Conservation (phyloP, 2,113 vertebrate species). For the Saccopteryx leptura region DNA sequence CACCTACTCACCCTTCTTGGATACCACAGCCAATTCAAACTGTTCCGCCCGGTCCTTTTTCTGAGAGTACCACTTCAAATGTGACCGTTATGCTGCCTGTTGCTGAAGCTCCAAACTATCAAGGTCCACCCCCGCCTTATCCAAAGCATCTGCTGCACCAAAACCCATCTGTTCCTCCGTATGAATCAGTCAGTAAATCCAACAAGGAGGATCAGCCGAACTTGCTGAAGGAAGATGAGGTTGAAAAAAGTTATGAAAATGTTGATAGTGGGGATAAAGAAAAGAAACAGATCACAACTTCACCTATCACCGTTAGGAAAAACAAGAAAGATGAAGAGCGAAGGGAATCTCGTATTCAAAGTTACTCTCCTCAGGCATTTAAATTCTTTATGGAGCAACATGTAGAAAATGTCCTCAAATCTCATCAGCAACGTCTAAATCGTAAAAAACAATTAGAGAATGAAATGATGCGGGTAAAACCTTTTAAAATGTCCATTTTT, state of each 20-base stretch:
- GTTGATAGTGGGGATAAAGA: slow-evolving; percentile 91
- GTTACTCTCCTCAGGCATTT: slow-evolving; percentile 99
- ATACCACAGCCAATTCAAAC: slow-evolving; percentile 89
- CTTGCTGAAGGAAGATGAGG: slow-evolving; percentile 89
- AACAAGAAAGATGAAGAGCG: slow-evolving; percentile 96
- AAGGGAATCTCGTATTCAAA: slow-evolving; percentile 93
- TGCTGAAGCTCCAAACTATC: slow-evolving; percentile 94
- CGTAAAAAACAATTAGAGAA: slow-evolving; percentile 98
- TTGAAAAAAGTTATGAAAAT: slow-evolving; percentile 86
- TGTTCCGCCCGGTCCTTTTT: slow-evolving; percentile 87
- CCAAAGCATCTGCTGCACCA: slow-evolving; percentile 96
- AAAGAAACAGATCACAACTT: slow-evolving; percentile 98
- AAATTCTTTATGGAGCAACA: slow-evolving; percentile 99
- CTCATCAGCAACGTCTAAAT: slow-evolving; percentile 96
- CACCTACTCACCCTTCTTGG: slow-evolving; percentile 97
- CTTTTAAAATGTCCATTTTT: slow-evolving; percentile 75
- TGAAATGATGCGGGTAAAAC: slow-evolving; percentile 98
- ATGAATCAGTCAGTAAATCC: slow-evolving; percentile 86
- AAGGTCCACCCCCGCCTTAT: slow-evolving; percentile 91
- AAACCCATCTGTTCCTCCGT: slow-evolving; percentile 85
- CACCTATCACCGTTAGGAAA: slow-evolving; percentile 96
- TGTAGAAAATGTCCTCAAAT: slow-evolving; percentile 98
- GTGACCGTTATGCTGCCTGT: slow-evolving; percentile 88
- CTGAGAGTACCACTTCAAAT: slow-evolving; percentile 85
- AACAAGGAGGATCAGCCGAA: slow-evolving; percentile 87